A percentile compares a stretch with the other conserved stretches of the same genome.
These are phyloP conservation scores for Gallinago stenura DNA, from an alignment of 2,797 vertebrate species.

Conservation along the genomic window DNA sequence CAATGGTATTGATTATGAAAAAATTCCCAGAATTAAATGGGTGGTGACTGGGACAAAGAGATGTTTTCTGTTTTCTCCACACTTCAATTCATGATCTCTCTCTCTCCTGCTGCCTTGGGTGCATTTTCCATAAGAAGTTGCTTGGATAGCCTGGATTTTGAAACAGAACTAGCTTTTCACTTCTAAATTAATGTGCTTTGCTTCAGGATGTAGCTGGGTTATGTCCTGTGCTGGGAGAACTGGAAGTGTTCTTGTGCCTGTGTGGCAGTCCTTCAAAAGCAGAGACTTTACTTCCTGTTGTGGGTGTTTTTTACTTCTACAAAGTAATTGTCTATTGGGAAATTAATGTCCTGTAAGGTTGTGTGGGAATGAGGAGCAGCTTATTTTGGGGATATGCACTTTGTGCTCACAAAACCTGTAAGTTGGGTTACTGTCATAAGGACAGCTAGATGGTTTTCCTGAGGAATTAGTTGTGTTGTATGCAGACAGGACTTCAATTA, in stretches of 20 bases:
- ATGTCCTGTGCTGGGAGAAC: not conserved
- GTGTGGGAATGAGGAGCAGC: not conserved
- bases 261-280: not conserved
- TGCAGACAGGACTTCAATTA: not conserved
- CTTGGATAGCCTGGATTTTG: not conserved
- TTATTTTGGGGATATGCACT: not conserved
- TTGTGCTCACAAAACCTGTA: not conserved
- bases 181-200: not conserved
- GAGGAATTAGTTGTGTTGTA: not conserved
- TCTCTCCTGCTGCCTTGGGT: not conserved
- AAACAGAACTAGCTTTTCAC: not conserved
- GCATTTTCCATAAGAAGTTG: not conserved
- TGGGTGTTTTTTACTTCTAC: not conserved
- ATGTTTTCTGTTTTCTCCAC: not conserved
- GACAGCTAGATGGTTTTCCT: not conserved
- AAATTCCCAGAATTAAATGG: not conserved
- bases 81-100: not conserved
- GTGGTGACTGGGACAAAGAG: not conserved
- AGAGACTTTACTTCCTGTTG: not conserved
- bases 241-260: fast-evolving
- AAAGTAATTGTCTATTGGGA: not conserved
- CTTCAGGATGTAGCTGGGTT: not conserved
- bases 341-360: not conserved
- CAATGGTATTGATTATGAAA: not conserved
- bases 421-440: not conserved